These are phyloP conservation scores for Danio kyathit DNA, from an alignment of 2,797 vertebrate species.

Conservation along the genomic window DNA sequence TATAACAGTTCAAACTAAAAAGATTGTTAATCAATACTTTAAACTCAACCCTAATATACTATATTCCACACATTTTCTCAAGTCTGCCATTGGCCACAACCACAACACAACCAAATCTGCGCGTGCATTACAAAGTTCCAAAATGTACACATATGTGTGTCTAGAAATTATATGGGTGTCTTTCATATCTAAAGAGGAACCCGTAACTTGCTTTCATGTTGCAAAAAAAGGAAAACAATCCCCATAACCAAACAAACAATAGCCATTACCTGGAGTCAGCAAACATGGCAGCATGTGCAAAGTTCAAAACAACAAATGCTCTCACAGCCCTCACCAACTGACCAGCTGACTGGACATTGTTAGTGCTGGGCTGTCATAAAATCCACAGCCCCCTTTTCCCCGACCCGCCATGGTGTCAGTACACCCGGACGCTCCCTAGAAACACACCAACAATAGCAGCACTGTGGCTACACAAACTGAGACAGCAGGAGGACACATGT, in stretches of 20 bases:
- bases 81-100: too few relatives aligned
- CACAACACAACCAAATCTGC: background rate
- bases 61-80: too few relatives aligned
- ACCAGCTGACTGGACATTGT: constrained; percentile 43
- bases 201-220: background rate
- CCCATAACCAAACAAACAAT: background rate
- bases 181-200: constrained; percentile 7
- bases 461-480: constrained; percentile 28
- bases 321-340: constrained; percentile 37
- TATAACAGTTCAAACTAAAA: too few relatives aligned
- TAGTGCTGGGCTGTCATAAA: constrained; percentile 20
- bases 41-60: too few relatives aligned
- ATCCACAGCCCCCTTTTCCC: background rate
- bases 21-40: too few relatives aligned
- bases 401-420: background rate
- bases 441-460: constrained; percentile 49
- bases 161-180: background rate
- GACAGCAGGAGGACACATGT: constrained; percentile 2
- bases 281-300: constrained; percentile 39
- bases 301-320: constrained; percentile 51
- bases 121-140: background rate
- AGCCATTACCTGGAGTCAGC: constrained; percentile 28
- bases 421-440: constrained; percentile 26
- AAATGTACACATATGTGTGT: background rate
- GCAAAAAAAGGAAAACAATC: background rate